phyloP scores from a whole-genome alignment of 2,888 invertebrate species.

The Drosophila monieri region DNA sequence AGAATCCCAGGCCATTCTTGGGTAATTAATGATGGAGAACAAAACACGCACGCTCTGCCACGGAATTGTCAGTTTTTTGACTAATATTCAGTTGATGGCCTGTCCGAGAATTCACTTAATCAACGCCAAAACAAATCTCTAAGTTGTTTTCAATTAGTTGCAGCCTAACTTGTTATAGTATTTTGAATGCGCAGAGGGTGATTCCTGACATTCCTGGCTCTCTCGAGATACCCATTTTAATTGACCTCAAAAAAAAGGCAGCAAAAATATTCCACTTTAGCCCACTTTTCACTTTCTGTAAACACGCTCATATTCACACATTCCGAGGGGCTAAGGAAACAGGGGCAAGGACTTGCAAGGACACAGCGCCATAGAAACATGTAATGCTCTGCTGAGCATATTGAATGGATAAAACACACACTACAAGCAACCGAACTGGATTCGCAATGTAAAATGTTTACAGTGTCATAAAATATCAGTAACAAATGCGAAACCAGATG shows the following conservation, averaged over 20 bases:
- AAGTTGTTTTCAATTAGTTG: constrained; percentile 69
- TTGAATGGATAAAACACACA: constrained; percentile 47
- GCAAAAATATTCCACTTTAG: constrained; percentile 11
- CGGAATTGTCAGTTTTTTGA: constrained; percentile 49
- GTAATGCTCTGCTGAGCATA: constrained; percentile 56
- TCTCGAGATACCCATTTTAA: constrained; percentile 16
- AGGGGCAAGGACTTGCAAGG: constrained; percentile 52
- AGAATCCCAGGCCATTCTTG: constrained; percentile 35
- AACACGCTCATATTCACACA: constrained; percentile 28
- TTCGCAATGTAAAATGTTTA: constrained; percentile 67
- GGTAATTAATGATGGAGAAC: constrained; percentile 65
- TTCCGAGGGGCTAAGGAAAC: constrained; percentile 1
- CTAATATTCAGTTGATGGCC: constrained; percentile 60
- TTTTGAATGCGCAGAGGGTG: constrained; percentile 36
- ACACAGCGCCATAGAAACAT: constrained; percentile 40
- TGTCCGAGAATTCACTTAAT: constrained; percentile 64
- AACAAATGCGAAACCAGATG: constrained; percentile 58
- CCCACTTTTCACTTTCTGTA: constrained; percentile 27
- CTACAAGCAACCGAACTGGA: constrained; percentile 30
- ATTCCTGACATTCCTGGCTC: constrained; percentile 39
- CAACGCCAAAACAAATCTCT: constrained; percentile 61
- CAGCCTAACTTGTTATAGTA: constrained; percentile 68
- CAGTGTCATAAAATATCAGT: constrained; percentile 75
- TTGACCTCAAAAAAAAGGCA: constrained; percentile 37
- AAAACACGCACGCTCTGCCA: constrained; percentile 39